phyloP scores from a whole-genome alignment of 1,140 invertebrate genomes.

The Ceratina japonica region DNA sequence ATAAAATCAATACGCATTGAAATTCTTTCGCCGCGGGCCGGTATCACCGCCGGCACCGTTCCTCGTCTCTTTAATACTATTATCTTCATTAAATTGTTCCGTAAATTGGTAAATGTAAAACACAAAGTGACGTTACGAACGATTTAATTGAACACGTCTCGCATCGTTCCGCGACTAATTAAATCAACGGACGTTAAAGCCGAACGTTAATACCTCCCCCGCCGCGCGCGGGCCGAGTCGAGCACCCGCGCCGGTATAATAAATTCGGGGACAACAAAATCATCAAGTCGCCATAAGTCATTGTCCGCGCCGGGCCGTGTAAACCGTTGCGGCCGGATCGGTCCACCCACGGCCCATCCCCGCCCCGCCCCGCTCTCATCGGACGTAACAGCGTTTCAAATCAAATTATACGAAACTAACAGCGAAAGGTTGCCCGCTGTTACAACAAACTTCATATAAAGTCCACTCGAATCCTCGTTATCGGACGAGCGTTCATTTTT shows the following conservation, averaged over 20 bases:
- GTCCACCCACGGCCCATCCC: background rate
- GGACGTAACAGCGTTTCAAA: conserved; percentile 15
- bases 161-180: conserved; percentile 28
- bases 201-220: conserved; percentile 8
- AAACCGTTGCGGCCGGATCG: background rate
- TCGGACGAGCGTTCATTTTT: conserved; percentile 47
- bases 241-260: background rate
- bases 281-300: conserved; percentile 1
- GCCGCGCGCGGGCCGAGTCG: too few species aligned
- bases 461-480: conserved; percentile 48
- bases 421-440: background rate
- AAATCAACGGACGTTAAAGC: conserved; percentile 14
- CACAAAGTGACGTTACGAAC: conserved; percentile 22
- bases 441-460: conserved; percentile 34
- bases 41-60: background rate
- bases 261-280: conserved; percentile 14
- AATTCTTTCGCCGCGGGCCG: background rate
- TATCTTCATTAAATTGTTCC: conserved; percentile 24
- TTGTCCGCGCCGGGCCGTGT: background rate
- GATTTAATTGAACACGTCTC: conserved; percentile 37
- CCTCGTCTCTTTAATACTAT: conserved; percentile 14
- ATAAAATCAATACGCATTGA: background rate
- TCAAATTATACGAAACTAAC: conserved; percentile 22
- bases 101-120: conserved; percentile 23
- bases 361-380: background rate